Evolutionary conservation across 2,113 vertebrate genomes (phyloP).

Genomic region (Polypterus bichir): DNA sequence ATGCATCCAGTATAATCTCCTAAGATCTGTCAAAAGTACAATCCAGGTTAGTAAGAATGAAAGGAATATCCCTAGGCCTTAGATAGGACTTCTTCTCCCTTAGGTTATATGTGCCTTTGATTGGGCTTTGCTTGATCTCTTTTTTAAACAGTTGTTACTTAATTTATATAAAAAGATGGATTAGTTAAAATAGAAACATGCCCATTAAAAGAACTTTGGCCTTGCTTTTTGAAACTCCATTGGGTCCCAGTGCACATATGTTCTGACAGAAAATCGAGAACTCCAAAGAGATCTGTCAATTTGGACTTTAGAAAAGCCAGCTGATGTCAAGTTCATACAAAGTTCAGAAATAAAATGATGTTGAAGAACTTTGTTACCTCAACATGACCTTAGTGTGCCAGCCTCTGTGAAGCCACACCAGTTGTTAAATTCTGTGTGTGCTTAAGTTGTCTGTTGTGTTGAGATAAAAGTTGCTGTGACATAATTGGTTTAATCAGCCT

Average conservation of each 20-base stretch:
- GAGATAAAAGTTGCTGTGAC: too few species aligned
- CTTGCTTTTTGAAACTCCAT: neutral
- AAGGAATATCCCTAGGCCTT: neutral
- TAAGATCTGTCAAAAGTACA: too few species aligned
- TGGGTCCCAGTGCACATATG: slow-evolving; percentile 1
- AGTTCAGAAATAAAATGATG: neutral
- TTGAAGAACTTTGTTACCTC: neutral
- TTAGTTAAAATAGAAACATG: neutral
- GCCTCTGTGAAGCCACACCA: too few species aligned
- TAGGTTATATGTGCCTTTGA: neutral
- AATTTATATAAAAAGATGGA: neutral
- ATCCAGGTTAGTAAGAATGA: neutral
- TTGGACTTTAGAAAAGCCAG: slow-evolving; percentile 5
- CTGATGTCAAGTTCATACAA: slow-evolving; percentile 1
- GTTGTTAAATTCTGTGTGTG: too few species aligned
- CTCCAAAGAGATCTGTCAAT: neutral
- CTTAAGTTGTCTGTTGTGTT: too few species aligned
- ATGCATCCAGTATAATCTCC: too few species aligned
- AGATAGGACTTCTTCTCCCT: neutral
- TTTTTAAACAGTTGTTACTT: neutral
- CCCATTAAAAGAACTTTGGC: slow-evolving; percentile 5
- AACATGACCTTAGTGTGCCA: too few species aligned
- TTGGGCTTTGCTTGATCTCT: neutral
- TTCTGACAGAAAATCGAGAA: neutral
- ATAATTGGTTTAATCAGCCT: too few species aligned